Evolutionary conservation across 2,797 vertebrate genomes (phyloP).

Genomic region (Darevskia mixta): DNA sequence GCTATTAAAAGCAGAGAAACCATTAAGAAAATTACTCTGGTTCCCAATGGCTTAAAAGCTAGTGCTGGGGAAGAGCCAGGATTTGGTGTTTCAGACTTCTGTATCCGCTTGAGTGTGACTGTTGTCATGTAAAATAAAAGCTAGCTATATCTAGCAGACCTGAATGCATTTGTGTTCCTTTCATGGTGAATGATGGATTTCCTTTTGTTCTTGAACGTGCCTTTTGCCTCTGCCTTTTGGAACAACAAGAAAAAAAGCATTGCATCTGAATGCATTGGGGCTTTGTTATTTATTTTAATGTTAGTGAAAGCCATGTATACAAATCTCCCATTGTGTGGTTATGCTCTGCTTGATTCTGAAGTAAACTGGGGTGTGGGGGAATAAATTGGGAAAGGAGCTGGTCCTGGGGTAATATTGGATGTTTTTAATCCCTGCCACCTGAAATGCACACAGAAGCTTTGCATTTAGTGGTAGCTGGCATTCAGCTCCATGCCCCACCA

Average conservation of each 20-base stretch:
- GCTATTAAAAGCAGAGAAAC: slow-evolving; percentile 49
- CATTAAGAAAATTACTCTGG: slow-evolving; percentile 19
- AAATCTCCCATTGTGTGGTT: slow-evolving; percentile 76
- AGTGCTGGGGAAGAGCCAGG: neutral
- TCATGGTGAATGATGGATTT: slow-evolving; percentile 64
- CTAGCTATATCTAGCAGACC: slow-evolving; percentile 51
- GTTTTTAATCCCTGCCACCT: slow-evolving; percentile 67
- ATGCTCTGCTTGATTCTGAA: slow-evolving; percentile 73
- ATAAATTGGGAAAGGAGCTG: slow-evolving; percentile 24
- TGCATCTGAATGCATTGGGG: slow-evolving; percentile 28
- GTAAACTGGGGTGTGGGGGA: slow-evolving; percentile 61
- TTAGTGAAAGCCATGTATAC: slow-evolving; percentile 52
- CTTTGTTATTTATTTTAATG: slow-evolving; percentile 13
- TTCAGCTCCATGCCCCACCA: slow-evolving; percentile 62
- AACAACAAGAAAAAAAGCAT: slow-evolving; percentile 71
- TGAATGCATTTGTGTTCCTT: slow-evolving; percentile 55
- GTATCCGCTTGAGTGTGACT: slow-evolving; percentile 28
- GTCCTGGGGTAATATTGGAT: slow-evolving; percentile 50
- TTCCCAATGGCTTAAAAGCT: slow-evolving; percentile 42
- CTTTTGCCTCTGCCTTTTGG: slow-evolving; percentile 59
- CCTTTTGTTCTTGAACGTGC: slow-evolving; percentile 78
- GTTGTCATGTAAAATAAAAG: slow-evolving; percentile 46
- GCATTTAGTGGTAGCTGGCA: slow-evolving; percentile 68
- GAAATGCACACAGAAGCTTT: slow-evolving; percentile 59
- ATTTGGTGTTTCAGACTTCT: slow-evolving; percentile 28